Evolutionary conservation across 2,797 vertebrate species (phyloP).

Genomic region (Sternotherus odoratus): DNA sequence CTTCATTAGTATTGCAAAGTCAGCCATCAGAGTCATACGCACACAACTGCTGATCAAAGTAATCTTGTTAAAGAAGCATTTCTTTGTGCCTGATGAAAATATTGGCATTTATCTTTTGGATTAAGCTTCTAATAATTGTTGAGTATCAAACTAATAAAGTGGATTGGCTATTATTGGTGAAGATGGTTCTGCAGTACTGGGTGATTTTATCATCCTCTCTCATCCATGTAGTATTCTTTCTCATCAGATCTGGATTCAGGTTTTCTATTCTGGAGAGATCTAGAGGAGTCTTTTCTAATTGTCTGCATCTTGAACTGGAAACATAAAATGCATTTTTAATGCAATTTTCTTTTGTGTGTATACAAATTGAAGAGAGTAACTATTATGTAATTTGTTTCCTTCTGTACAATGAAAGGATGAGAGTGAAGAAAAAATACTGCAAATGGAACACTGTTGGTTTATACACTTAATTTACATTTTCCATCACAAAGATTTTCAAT

Average conservation of each 20-base stretch:
- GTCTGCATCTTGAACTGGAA: slow-evolving; percentile 1
- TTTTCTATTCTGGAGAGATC: not conserved
- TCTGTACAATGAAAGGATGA: not conserved
- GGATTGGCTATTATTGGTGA: not conserved
- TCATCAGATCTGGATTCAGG: not conserved
- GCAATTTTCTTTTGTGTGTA: not conserved
- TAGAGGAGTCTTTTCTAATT: not conserved
- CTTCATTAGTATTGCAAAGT: not conserved
- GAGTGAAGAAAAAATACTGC: not conserved
- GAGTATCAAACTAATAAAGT: not conserved
- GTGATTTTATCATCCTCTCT: not conserved
- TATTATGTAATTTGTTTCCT: slow-evolving; percentile 7
- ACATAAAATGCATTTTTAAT: not conserved
- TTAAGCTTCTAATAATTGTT: not conserved
- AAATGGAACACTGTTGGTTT: not conserved
- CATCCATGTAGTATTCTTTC: not conserved
- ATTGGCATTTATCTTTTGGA: not conserved
- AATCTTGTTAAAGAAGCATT: slow-evolving; percentile 5
- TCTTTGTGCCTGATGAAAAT: no score
- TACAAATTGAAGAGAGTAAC: slow-evolving; percentile 9
- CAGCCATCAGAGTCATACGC: not conserved
- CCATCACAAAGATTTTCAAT: not conserved
- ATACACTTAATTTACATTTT: slow-evolving; percentile 23
- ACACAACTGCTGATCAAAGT: not conserved
- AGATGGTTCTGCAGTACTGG: not conserved